Evolutionary conservation across 2,113 vertebrate genomes (phyloP), one percentile per base, ranked within the genome.

Genomic region (Alouatta palliata): DNA sequence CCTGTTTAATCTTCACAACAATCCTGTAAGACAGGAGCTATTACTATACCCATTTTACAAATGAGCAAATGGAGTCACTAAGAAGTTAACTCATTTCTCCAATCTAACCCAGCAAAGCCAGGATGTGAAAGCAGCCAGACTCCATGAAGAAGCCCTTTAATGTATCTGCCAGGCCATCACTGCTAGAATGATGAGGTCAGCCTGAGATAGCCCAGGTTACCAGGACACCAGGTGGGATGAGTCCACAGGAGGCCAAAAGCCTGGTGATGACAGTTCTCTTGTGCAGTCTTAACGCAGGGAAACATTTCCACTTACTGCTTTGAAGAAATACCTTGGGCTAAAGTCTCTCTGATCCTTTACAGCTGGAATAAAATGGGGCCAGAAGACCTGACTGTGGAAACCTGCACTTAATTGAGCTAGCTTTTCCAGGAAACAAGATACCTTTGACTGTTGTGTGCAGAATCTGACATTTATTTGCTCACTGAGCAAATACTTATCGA

Each of bases 401-500:
- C 9, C 58, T 23, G 25, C 32, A 73, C 47, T 73, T 88, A 92
- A 85, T 85, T 75, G 84, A 66, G 49, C 84, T 88, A 49, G 54
- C 64, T 96, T 75, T 89, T 71, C 54, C 37, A 86, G 45, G 10
- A 95, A 92, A 71, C 25, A 79, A 37, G 23, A 71, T 88, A 84
- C 81, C 64, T 90, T 89, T 80, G 70, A 84, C 85, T 92, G 21
- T 8, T 64, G 40, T 58, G 16, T 73, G 35, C 32, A 89, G 61
- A 43, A 14, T 68, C 80, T 92, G 70, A 97, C 19, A 54, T 61
- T 73, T 95, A 84, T 77, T 77, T 11, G 27, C 52, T 85, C 70
- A 89, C 58, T 79, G 56, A 92, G n/a, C 14, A 81, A 82, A 92
- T 82, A 70, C 52, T 49, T 92, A 56, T 68, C 88, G 76, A 91